Conservation (phyloP, 2,797 vertebrate genomes). For the Halcyon badia region DNA sequence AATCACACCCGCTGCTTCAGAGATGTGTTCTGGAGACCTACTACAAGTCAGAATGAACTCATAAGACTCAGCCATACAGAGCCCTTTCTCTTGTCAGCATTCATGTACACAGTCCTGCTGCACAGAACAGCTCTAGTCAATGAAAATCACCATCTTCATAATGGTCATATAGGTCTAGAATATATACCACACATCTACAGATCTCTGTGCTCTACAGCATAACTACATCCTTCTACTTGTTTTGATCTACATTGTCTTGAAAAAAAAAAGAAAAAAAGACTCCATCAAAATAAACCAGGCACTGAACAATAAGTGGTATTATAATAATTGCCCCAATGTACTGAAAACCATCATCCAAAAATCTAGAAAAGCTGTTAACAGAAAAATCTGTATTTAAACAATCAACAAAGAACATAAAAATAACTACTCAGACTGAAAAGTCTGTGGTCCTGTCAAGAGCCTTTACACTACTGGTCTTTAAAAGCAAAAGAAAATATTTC, state of each 20-base stretch:
- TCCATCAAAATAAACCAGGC: not conserved
- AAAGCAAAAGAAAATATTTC: slow-evolving; percentile 1
- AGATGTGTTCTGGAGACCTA: not conserved
- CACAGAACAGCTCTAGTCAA: not conserved
- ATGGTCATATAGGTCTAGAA: not conserved
- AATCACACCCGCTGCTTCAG: not conserved
- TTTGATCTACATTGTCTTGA: not conserved
- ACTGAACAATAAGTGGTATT: not conserved
- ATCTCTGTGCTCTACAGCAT: not conserved
- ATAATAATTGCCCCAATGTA: not conserved
- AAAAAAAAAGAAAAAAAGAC: not conserved
- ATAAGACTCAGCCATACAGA: not conserved
- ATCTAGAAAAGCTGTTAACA: not conserved
- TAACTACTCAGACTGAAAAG: not conserved
- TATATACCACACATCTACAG: not conserved
- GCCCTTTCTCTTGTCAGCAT: not conserved
- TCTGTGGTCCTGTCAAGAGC: not conserved
- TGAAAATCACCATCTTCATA: not conserved
- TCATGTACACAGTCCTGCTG: not conserved
- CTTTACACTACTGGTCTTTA: not conserved
- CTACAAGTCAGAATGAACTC: not conserved
- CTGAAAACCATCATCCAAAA: not conserved
- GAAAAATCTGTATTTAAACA: not conserved
- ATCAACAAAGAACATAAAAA: not conserved
- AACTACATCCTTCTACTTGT: not conserved